Conservation (phyloP, 1,140 invertebrate genomes). For the Drosophila watanabei region DNA sequence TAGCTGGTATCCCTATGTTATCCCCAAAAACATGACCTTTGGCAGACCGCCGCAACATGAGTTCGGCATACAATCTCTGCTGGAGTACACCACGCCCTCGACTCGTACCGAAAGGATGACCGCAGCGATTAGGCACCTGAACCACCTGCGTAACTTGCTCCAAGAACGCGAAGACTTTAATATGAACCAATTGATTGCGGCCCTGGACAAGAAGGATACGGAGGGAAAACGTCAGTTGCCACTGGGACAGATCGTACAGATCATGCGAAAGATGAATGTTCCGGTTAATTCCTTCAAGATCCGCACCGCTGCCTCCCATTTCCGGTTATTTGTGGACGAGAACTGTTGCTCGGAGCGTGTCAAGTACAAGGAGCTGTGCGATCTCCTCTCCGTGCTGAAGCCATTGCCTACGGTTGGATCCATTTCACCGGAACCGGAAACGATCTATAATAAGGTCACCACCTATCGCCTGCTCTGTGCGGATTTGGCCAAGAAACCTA, state of each 20-base stretch:
- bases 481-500: constrained; percentile 52
- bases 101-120: constrained; percentile 23
- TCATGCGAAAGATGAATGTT: constrained; percentile 54
- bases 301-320: constrained; percentile 34
- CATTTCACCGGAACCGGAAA: constrained; percentile 38
- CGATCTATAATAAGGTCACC: constrained; percentile 59
- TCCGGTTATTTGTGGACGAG: constrained; percentile 55
- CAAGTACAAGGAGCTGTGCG: constrained; percentile 59
- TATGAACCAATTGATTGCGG: constrained; percentile 63
- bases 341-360: constrained; percentile 49
- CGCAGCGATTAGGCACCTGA: constrained; percentile 57
- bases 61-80: constrained; percentile 34
- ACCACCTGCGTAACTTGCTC: constrained; percentile 49
- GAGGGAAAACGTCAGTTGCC: constrained; percentile 43
- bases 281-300: constrained; percentile 47
- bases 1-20: constrained; percentile 49
- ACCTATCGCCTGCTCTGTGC: constrained; percentile 65
- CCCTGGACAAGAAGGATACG: constrained; percentile 55
- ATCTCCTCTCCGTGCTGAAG: constrained; percentile 51
- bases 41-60: constrained; percentile 9
- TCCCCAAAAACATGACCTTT: constrained; percentile 50
- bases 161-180: constrained; percentile 52
- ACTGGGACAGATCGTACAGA: constrained; percentile 44
- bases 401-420: constrained; percentile 44
- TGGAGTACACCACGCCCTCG: constrained; percentile 62